Conservation (phyloP, 2,888 invertebrate genomes). For the Rotaria socialis region DNA sequence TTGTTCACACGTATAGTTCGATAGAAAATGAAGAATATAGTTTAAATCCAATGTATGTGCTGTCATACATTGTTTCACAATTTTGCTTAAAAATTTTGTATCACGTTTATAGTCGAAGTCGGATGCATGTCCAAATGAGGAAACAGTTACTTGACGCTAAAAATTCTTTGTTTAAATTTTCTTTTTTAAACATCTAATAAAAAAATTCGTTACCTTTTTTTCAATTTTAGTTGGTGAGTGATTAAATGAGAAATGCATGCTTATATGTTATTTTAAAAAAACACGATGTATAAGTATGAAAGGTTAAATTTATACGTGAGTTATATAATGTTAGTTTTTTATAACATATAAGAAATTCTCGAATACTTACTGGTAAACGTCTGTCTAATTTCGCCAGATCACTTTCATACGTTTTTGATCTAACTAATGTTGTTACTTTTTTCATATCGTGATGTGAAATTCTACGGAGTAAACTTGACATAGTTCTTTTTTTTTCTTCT, state of each 20-base stretch:
- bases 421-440: background rate
- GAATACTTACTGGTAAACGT: background rate
- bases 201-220: background rate
- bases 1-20: conserved; percentile 1
- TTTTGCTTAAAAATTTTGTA: background rate
- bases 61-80: conserved; percentile 26
- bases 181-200: background rate
- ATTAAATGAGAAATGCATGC: background rate
- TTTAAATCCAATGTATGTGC: conserved; percentile 27
- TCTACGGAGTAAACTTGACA: background rate
- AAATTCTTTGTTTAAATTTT: background rate
- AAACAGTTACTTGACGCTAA: background rate
- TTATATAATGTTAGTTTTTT: background rate
- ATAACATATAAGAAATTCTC: background rate
- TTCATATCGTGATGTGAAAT: background rate
- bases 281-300: background rate
- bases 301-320: background rate
- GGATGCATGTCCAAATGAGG: background rate
- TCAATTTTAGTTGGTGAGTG: background rate
- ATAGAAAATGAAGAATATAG: conserved; percentile 18
- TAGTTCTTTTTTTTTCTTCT: background rate
- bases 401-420: background rate
- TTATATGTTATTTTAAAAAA: background rate
- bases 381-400: background rate
- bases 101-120: conserved; percentile 32